phyloP scores from a whole-genome alignment of 2,888 invertebrate species.

The Ornithoptera priamus region DNA sequence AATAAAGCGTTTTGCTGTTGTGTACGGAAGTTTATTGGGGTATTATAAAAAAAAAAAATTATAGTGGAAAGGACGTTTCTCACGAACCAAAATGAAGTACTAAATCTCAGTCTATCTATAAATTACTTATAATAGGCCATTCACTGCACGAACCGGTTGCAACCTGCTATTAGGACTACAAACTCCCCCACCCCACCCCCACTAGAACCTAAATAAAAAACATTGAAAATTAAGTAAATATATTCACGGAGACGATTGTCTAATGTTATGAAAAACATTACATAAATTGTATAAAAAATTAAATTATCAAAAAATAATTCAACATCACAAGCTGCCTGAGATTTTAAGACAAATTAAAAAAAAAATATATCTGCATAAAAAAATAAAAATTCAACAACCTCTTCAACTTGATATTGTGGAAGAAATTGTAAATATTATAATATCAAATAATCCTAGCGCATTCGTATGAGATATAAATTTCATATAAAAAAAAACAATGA shows the following conservation, averaged over 20 bases:
- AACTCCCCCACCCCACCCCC: background rate
- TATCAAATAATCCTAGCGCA: background rate
- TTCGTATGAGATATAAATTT: background rate
- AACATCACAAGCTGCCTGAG: constrained; percentile 22
- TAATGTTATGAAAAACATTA: background rate
- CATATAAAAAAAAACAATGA: background rate
- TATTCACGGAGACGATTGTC: background rate
- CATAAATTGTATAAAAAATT: background rate
- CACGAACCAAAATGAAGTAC: constrained; percentile 36
- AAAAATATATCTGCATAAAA: constrained; percentile 4
- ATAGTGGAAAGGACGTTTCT: constrained; percentile 1
- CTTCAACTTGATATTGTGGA: background rate
- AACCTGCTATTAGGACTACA: background rate
- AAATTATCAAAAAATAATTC: constrained; percentile 7
- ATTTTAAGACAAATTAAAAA: background rate
- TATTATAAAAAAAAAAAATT: background rate
- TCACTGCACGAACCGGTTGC: constrained; percentile 32
- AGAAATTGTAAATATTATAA: background rate
- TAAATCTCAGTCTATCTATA: constrained; percentile 55
- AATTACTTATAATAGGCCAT: constrained; percentile 61
- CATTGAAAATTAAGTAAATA: background rate
- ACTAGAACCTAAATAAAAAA: too few species aligned
- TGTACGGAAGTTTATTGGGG: background rate
- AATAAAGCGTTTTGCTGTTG: background rate
- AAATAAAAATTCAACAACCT: background rate